Conservation (phyloP, 2,113 vertebrate genomes). For the Paedocypris sp. region DNA sequence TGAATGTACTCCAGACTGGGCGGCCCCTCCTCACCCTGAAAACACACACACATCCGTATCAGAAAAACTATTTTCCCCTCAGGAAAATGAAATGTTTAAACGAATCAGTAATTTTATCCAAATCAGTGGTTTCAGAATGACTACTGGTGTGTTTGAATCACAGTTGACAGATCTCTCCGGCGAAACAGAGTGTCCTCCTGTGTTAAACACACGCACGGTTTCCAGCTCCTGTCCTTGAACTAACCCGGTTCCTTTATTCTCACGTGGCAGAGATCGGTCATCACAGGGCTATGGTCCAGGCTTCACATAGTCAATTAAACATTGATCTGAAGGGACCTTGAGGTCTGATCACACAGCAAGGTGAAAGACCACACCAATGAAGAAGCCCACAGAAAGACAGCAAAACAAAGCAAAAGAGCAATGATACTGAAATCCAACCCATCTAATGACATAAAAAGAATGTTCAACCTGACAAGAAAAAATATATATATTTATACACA, state of each 20-base stretch:
- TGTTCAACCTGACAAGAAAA: too few species aligned
- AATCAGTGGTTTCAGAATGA: too few species aligned
- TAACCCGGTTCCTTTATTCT: background rate
- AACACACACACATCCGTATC: background rate
- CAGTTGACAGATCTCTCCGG: too few species aligned
- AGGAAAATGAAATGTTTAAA: too few species aligned
- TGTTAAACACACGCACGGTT: too few species aligned
- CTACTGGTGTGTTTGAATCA: too few species aligned
- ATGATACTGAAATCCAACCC: too few species aligned
- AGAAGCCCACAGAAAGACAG: background rate
- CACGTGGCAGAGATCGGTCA: constrained; percentile 16
- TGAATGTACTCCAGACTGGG: constrained; percentile 99
- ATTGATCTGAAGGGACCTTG: constrained; percentile 39
- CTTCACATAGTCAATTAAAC: constrained; percentile 46
- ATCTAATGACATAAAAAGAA: background rate
- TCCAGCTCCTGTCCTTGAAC: background rate
- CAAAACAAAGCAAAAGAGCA: too few species aligned
- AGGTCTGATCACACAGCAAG: constrained; percentile 14
- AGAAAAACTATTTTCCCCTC: too few species aligned
- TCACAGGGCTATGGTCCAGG: constrained; percentile 10
- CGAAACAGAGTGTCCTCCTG: background rate
- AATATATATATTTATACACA: too few species aligned
- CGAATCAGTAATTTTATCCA: too few species aligned
- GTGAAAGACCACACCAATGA: constrained; percentile 23
- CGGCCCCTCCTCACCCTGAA: constrained; percentile 94